Conservation (phyloP, 2,797 vertebrate genomes). For the Synanceia verrucosa region DNA sequence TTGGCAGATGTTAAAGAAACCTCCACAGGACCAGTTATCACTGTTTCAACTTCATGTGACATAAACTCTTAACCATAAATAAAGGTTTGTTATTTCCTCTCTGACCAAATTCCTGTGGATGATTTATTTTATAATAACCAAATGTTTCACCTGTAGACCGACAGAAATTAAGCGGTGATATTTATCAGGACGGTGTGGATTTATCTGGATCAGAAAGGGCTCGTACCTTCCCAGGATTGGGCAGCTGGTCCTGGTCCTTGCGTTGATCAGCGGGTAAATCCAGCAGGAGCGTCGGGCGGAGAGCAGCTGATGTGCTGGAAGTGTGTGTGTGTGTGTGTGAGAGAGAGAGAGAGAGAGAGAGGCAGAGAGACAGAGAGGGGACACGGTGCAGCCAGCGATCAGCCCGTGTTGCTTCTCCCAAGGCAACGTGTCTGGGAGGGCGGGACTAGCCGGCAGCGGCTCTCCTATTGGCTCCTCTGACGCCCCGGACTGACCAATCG, state of each 20-base stretch:
- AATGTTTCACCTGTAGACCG: not conserved
- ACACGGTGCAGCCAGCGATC: slow-evolving; percentile 62
- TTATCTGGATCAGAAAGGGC: not conserved
- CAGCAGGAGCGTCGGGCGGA: slow-evolving; percentile 56
- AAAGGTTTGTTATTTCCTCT: not conserved
- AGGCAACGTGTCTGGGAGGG: slow-evolving; percentile 86
- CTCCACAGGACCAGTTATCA: not conserved
- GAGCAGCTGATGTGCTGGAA: slow-evolving; percentile 68
- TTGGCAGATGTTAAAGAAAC: slow-evolving; percentile 19
- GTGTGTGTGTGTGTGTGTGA: slow-evolving; percentile 68
- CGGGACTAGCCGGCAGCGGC: slow-evolving; percentile 54
- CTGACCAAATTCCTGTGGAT: slow-evolving; percentile 44
- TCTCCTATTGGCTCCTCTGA: slow-evolving; percentile 66
- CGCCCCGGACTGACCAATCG: slow-evolving; percentile 66
- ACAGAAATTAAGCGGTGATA: not conserved
- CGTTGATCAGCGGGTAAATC: slow-evolving; percentile 79
- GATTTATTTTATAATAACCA: not conserved
- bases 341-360: no score
- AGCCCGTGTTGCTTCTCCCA: slow-evolving; percentile 86
- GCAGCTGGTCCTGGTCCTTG: slow-evolving; percentile 54
- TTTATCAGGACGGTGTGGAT: not conserved
- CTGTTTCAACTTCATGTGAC: not conserved
- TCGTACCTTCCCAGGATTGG: slow-evolving; percentile 73
- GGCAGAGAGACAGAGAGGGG: no score
- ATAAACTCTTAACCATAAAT: not conserved